phyloP scores from a whole-genome alignment of 2,888 invertebrate species.

The Lithophane leautieri region DNA sequence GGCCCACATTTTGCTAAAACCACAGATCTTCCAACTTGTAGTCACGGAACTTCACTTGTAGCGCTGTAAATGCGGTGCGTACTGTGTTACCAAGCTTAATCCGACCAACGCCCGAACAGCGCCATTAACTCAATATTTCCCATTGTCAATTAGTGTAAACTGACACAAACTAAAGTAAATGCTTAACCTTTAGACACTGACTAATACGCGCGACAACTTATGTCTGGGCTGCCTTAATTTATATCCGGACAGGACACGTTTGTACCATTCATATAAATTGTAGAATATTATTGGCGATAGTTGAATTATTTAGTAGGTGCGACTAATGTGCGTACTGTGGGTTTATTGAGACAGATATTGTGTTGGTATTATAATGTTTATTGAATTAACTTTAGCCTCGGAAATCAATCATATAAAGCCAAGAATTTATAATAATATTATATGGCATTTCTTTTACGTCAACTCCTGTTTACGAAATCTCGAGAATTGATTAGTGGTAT shows the following conservation, averaged over 20 bases:
- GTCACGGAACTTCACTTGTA: neutral
- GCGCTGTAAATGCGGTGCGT: neutral
- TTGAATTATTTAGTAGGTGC: slow-evolving; percentile 50
- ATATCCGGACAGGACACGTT: slow-evolving; percentile 34
- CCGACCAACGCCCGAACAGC: neutral
- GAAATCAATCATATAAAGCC: slow-evolving; percentile 32
- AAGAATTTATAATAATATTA: slow-evolving; percentile 15
- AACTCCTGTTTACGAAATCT: slow-evolving; percentile 13
- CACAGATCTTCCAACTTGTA: neutral
- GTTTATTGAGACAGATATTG: slow-evolving; percentile 42
- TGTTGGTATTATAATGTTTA: slow-evolving; percentile 9
- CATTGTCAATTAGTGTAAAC: slow-evolving; percentile 43
- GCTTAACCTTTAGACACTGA: slow-evolving; percentile 21
- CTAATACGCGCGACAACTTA: slow-evolving; percentile 31
- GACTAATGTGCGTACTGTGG: slow-evolving; percentile 41
- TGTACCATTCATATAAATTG: slow-evolving; percentile 41
- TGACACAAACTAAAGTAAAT: slow-evolving; percentile 36
- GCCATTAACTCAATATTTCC: slow-evolving; percentile 13
- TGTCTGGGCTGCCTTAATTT: slow-evolving; percentile 36
- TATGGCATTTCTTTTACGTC: neutral
- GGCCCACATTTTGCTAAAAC: neutral
- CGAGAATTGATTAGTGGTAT: too few relatives aligned
- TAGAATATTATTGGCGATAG: slow-evolving; percentile 26
- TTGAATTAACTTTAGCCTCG: slow-evolving; percentile 41
- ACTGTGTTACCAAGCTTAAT: neutral